Percentiles rank a stretch among this genome's conserved stretches.
Evolutionary conservation across 2,888 invertebrate species (phyloP).

Genomic region (Trachelus iudaicus): DNA sequence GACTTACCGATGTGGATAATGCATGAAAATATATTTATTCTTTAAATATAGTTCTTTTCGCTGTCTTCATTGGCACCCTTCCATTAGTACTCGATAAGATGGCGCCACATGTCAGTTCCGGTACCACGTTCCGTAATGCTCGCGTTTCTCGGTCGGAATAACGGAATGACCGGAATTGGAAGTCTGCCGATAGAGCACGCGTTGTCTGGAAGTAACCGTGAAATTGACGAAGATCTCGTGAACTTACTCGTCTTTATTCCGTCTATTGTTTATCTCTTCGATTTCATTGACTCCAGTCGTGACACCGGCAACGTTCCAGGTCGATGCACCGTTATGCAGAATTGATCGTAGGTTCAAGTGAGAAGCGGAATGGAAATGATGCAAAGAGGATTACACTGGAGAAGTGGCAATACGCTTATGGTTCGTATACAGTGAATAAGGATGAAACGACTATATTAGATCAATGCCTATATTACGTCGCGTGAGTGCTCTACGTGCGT

Average conservation of each 20-base stretch:
- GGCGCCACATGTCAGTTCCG: background rate
- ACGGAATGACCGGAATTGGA: background rate
- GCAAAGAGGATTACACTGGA: background rate
- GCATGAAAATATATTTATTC: background rate
- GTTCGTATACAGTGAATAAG: background rate
- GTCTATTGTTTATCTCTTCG: background rate
- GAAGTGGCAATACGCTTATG: background rate
- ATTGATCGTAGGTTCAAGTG: constrained; percentile 50
- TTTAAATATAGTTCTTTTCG: background rate
- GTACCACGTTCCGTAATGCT: background rate
- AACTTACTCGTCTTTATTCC: background rate
- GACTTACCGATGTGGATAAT: background rate
- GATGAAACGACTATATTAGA: background rate
- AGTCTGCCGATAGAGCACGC: background rate
- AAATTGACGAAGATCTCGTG: background rate
- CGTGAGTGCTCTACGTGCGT: background rate
- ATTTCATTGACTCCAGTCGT: background rate
- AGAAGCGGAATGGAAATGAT: constrained; percentile 16
- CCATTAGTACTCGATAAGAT: background rate
- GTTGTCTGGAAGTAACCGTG: background rate
- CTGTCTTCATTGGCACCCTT: background rate
- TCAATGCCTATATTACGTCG: background rate
- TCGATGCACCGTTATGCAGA: constrained; percentile 59
- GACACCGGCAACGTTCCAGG: constrained; percentile 53
- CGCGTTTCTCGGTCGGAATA: background rate